Evolutionary conservation across 2,113 vertebrate species (phyloP).

Genomic region (Tympanuchus pallidicinctus): DNA sequence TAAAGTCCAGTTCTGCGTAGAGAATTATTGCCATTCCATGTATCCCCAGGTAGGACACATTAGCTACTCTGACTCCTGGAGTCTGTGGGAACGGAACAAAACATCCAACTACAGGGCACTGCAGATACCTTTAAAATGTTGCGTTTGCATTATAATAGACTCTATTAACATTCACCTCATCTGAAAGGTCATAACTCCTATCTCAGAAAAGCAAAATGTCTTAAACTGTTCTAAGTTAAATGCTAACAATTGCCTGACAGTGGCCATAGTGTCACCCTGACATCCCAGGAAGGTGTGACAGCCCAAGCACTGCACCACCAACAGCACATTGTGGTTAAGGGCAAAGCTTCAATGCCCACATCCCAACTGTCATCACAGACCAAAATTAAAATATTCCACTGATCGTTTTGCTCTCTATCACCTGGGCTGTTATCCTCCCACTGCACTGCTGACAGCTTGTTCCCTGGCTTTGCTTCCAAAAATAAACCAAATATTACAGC

Average conservation of each 20-base stretch:
- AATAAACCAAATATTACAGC: rapidly evolving
- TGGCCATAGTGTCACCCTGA: rapidly evolving
- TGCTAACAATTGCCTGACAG: neutral
- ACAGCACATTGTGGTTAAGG: rapidly evolving
- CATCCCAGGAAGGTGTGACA: neutral
- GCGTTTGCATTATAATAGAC: neutral
- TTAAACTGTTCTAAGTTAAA: neutral
- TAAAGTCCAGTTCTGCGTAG: neutral
- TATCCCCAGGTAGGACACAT: neutral
- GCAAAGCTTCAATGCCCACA: neutral
- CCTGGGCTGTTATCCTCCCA: neutral
- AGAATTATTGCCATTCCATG: neutral
- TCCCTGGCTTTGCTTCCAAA: neutral
- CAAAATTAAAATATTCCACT: neutral
- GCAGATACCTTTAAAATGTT: neutral
- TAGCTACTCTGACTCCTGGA: neutral
- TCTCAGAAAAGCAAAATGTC: neutral
- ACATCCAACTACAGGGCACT: neutral
- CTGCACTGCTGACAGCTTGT: neutral
- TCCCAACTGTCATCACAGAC: neutral
- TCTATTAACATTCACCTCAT: neutral
- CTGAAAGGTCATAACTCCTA: neutral
- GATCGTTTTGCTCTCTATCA: neutral
- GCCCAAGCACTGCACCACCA: too few relatives aligned
- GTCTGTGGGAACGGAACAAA: neutral